Percentiles rank a stretch among this genome's conserved stretches.
Evolutionary conservation across 2,797 vertebrate genomes (phyloP).

Genomic region (Pseudomugil gertrudae): DNA sequence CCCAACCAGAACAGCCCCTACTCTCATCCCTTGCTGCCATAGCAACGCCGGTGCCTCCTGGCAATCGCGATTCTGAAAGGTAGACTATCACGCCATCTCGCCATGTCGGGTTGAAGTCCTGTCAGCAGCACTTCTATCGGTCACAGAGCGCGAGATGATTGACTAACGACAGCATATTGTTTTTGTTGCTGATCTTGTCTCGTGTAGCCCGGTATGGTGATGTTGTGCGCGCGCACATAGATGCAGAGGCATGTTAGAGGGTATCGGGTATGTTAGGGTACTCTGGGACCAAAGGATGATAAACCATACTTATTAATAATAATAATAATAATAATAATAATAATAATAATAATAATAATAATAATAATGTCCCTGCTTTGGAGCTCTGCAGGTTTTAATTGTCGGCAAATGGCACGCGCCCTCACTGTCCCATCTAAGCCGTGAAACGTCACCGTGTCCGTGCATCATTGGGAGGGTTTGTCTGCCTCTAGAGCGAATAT

Average conservation of each 20-base stretch:
- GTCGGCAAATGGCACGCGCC: constrained; percentile 37
- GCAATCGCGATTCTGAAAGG: constrained; percentile 71
- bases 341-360: too few species aligned
- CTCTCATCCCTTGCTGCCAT: constrained; percentile 85
- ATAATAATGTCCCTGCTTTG: constrained; percentile 4
- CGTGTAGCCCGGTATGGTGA: constrained; percentile 37
- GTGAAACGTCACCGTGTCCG: constrained; percentile 23
- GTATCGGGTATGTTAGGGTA: constrained; percentile 31
- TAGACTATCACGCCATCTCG: constrained; percentile 60
- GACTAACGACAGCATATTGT: constrained; percentile 51
- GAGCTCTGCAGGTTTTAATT: constrained; percentile 28
- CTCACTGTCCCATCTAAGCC: constrained; percentile 63
- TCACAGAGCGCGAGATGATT: constrained; percentile 34
- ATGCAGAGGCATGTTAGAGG: constrained; percentile 67
- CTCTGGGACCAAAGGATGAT: constrained; percentile 20
- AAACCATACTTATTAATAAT: constrained; percentile 25
- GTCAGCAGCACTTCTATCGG: constrained; percentile 50
- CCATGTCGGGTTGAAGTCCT: constrained; percentile 68
- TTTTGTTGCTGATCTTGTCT: constrained; percentile 32
- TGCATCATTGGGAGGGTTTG: background rate
- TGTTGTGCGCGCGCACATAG: constrained; percentile 42
- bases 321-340: too few species aligned
- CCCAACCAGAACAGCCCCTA: constrained; percentile 77
- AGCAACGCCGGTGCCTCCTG: constrained; percentile 85
- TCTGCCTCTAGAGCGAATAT: background rate